Conservation (phyloP, 2,797 vertebrate genomes). For the Sebastes oblongus region DNA sequence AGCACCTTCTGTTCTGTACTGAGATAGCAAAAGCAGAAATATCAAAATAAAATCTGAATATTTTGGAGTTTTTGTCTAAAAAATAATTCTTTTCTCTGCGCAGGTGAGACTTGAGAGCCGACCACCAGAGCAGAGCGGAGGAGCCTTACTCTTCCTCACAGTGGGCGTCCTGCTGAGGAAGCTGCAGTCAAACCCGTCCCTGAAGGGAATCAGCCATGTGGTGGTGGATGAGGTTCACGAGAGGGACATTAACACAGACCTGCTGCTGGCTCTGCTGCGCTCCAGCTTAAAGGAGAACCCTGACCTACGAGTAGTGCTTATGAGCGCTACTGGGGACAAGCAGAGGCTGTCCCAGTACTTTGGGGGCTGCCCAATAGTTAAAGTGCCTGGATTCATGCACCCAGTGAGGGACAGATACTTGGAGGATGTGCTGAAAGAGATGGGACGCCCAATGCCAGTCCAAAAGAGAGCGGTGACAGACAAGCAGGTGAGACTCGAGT, state of each 20-base stretch:
- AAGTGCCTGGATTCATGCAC: constrained; percentile 95
- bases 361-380: constrained; percentile 88
- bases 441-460: constrained; percentile 71
- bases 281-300: constrained; percentile 86
- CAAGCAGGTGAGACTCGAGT: constrained; percentile 41
- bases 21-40: not conserved
- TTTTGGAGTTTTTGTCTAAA: not conserved
- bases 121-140: constrained; percentile 87
- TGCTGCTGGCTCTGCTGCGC: constrained; percentile 93
- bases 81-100: not conserved
- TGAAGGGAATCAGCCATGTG: constrained; percentile 93
- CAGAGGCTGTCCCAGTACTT: constrained; percentile 90
- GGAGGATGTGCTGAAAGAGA: constrained; percentile 90
- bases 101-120: constrained; percentile 94
- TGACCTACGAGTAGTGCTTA: constrained; percentile 88
- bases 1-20: not conserved
- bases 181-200: constrained; percentile 89
- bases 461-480: fast-evolving
- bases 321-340: constrained; percentile 96
- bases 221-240: constrained; percentile 98
- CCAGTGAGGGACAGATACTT: constrained; percentile 90
- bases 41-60: not conserved
- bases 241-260: constrained; percentile 95
- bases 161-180: constrained; percentile 94
- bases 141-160: constrained; percentile 94